Evolutionary conservation across 2,888 invertebrate genomes (phyloP), one percentile per base, ranked within the genome.

Genomic region (Biston stratarius): DNA sequence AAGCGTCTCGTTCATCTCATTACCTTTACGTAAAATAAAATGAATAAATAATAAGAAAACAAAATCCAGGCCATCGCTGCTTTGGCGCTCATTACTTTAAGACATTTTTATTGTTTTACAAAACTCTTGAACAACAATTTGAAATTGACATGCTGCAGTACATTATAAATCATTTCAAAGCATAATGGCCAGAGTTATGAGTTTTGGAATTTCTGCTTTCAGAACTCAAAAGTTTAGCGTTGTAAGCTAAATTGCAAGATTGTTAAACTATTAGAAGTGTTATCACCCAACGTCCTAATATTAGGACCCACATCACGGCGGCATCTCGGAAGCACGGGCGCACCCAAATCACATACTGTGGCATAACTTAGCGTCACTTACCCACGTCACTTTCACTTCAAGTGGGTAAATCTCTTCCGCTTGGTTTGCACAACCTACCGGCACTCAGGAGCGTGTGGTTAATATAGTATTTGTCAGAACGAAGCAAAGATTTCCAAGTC

Each of bases 341-440:
- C 42, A 42, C 42, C 55, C 55, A 44, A 55, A 42, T 55, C 55
- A 55, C 55, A 38, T 12, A 14, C 11, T 6, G 40, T 7, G 42
- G 55, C 55, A 55, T 55, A 55, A 55, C 55, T 55, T 42, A 42
- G 42, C 42, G 55, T 24, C 55, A 55, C 42, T 42, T 9, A 33
- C 55, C 55, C 42, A 5, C 42, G 55, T 55, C 55, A 42, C 38
- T 40, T 14, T 52, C 9, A 11, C 55, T 53, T 42, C 42, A 24
- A 11, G 55, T 15, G 15, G 5, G 10, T 15, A 33, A 42, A 42
- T 42, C 55, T 42, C 42, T 42, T 33, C 12, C 11, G n/a, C 42
- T 33, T 40, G 7, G 36, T 36, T 36, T 36, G 15, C 15, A 40
- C 11, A 15, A 15, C 38, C 15, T 38, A 38, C 12, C 34, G 51